Percentiles rank a stretch among this genome's conserved stretches.
Evolutionary conservation across 2,113 vertebrate species (phyloP).

Genomic region (Xyrauchen texanus): DNA sequence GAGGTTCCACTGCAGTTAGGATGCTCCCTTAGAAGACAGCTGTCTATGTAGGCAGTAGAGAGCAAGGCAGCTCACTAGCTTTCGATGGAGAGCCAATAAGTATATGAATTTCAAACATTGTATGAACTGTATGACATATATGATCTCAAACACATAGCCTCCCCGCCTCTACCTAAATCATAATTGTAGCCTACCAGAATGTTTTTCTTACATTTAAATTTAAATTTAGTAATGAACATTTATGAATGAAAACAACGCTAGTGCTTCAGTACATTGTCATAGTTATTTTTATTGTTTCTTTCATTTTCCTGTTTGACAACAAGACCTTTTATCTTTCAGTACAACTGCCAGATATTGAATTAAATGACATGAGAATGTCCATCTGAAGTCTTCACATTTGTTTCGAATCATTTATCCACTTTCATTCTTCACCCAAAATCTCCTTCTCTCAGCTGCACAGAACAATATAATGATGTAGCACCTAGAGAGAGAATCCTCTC

Average conservation of each 20-base stretch:
- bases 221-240: too few relatives aligned
- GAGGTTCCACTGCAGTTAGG: too few relatives aligned
- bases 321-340: constrained; percentile 48
- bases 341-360: constrained; percentile 40
- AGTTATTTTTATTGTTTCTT: constrained; percentile 52
- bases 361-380: constrained; percentile 32
- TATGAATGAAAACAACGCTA: constrained; percentile 20
- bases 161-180: too few relatives aligned
- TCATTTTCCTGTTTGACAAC: constrained; percentile 45
- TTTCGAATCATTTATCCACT: constrained; percentile 39
- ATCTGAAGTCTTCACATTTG: constrained; percentile 52
- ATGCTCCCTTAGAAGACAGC: too few relatives aligned
- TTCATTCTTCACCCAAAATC: constrained; percentile 49
- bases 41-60: too few relatives aligned
- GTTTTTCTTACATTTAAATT: too few relatives aligned
- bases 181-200: too few relatives aligned
- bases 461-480: constrained; percentile 73
- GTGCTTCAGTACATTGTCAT: constrained; percentile 40
- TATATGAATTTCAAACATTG: too few relatives aligned
- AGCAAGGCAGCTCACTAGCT: too few relatives aligned
- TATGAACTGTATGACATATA: too few relatives aligned
- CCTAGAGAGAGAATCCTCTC: constrained; percentile 58
- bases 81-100: too few relatives aligned
- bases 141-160: too few relatives aligned
- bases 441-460: constrained; percentile 71